Percentiles rank a stretch among this genome's conserved stretches.
phyloP scores from a whole-genome alignment of 2,797 vertebrate species.

The Eleutherodactylus coqui region DNA sequence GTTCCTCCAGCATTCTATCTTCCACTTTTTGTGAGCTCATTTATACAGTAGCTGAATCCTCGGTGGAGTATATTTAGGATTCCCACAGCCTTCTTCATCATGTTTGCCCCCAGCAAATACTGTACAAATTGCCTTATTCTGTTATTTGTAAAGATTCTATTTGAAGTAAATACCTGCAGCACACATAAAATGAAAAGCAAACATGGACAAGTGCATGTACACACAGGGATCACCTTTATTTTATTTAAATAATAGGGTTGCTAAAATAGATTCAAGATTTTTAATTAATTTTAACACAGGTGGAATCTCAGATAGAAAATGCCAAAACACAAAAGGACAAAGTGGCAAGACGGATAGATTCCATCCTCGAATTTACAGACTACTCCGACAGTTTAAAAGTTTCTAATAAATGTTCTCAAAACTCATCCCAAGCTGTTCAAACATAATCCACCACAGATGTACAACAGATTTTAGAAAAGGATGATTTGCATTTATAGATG shows the following conservation, averaged over 20 bases:
- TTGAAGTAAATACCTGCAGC: not conserved
- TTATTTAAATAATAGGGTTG: constrained; percentile 14
- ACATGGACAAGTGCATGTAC: constrained; percentile 14
- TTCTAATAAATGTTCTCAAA: not conserved
- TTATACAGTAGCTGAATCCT: constrained; percentile 22
- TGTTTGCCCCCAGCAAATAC: constrained; percentile 39
- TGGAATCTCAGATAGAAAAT: not conserved
- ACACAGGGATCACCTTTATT: not conserved
- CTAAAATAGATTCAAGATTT: not conserved
- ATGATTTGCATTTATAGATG: too few relatives aligned
- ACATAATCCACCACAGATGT: not conserved
- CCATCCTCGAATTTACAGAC: not conserved
- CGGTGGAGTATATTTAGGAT: constrained; percentile 20
- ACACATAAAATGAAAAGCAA: constrained; percentile 23
- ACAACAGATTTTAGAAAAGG: too few relatives aligned
- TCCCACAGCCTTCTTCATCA: not conserved
- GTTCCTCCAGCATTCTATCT: not conserved
- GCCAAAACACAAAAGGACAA: not conserved
- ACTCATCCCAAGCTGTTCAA: not conserved
- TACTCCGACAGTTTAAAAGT: not conserved
- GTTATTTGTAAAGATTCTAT: constrained; percentile 7
- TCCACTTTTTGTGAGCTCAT: constrained; percentile 13
- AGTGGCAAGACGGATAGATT: not conserved
- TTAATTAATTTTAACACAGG: not conserved
- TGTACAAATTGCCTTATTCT: constrained; percentile 33